phyloP scores from a whole-genome alignment of 1,140 invertebrate genomes.

The Drosophila mojavensis region DNA sequence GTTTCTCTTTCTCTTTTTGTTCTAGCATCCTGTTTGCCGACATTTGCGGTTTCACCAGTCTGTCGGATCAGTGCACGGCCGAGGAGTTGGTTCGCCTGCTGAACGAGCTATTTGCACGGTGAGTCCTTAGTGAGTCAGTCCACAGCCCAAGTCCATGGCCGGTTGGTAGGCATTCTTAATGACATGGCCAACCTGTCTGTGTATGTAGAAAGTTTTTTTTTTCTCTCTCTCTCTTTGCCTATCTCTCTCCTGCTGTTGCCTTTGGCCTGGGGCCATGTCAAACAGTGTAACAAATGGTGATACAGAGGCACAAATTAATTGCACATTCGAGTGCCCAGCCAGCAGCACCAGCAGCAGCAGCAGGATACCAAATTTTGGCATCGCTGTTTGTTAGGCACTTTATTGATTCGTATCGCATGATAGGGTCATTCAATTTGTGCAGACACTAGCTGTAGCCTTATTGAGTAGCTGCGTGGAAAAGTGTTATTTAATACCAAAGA shows the following conservation, averaged over 20 bases:
- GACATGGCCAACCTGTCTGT: slow-evolving; percentile 21
- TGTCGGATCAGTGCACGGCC: slow-evolving; percentile 97
- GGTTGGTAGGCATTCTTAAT: slow-evolving; percentile 49
- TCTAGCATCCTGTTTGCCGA: slow-evolving; percentile 98
- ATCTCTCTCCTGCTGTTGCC: neutral
- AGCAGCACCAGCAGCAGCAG: neutral
- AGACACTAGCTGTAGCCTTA: no score
- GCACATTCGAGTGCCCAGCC: slow-evolving; percentile 49
- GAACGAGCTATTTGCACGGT: slow-evolving; percentile 98
- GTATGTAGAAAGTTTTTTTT: slow-evolving; percentile 8
- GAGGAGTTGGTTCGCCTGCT: slow-evolving; percentile 97
- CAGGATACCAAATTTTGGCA: slow-evolving; percentile 4
- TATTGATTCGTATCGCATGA: slow-evolving; percentile 27
- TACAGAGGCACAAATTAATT: slow-evolving; percentile 50
- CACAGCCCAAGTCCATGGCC: neutral
- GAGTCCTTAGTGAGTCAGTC: slow-evolving; percentile 62
- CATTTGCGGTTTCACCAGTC: slow-evolving; percentile 98
- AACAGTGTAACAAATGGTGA: slow-evolving; percentile 30
- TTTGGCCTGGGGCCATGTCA: slow-evolving; percentile 30
- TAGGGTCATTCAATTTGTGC: neutral
- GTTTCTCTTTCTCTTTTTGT: slow-evolving; percentile 65
- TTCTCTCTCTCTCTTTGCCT: neutral
- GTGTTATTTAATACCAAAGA: neutral
- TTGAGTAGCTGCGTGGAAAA: neutral
- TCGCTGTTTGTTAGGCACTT: slow-evolving; percentile 33